Evolutionary conservation across 2,888 invertebrate genomes (phyloP), one percentile per base, ranked within the genome.

Genomic region (Plebejus melissa): DNA sequence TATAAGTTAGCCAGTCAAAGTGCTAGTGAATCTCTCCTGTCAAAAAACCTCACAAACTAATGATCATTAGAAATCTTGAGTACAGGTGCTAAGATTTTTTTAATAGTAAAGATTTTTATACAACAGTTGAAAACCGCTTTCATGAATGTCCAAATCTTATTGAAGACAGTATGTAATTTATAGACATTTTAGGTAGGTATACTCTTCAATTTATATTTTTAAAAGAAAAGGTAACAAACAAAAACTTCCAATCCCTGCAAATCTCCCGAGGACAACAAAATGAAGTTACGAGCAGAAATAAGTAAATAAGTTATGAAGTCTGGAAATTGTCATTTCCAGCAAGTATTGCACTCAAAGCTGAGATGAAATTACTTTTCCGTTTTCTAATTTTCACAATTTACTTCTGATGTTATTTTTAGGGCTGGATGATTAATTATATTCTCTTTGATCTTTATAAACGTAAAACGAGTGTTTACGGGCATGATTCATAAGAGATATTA

Each of bases 321-420:
- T 11, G 46, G 72, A 72, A 54, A 32, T 72, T 72, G 28, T 54
- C 38, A 41, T 41, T 70, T 7, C 50, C 54, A 32, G 32, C 32
- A 50, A 72, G 50, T 32, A 72, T 28, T 50, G 46, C 22, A 50
- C 22, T 28, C 28, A 28, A 54, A 32, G 54, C 32, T 50, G 46
- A 36, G 46, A 46, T 28, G 16, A 46, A 46, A 41, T 71, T 22
- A 46, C 46, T 71, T 46, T 41, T 46, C 22, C 41, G 11, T 41
- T 71, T 71, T 22, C 41, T n/a, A 70, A 70, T 46, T 65, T 28
- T 13, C 65, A 11, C 46, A 65, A 32, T 65, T 65, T 65, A 13
- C 13, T 32, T 13, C 65, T 32, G 65, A 0, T 13, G 65, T 65
- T 65, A 65, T 65, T 13, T 65, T 65, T 65, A 32, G 32, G 32